Evolutionary conservation across 2,797 vertebrate species (phyloP), one percentile per base, ranked within the genome.

Genomic region (Halcyon smyrnensis): DNA sequence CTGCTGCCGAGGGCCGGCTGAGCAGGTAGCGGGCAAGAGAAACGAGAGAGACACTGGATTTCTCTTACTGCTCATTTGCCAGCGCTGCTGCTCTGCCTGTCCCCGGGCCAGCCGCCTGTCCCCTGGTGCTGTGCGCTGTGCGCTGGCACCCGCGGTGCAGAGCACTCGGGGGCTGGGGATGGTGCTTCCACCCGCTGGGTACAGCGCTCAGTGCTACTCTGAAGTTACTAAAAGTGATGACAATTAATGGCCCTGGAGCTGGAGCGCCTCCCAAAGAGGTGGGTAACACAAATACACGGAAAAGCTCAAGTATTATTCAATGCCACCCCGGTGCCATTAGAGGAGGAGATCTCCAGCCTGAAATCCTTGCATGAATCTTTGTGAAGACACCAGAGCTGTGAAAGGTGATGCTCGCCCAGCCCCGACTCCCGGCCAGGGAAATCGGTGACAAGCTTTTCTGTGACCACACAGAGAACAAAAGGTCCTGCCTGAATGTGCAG

Each of bases 61-160:
- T 56, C 75, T 89, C 48, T 51, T 43, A 7, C 32, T 30, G 15
- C 19, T 14, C 0, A 5, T 59, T 75, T 34, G 51, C 20, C 45
- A 68, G 71, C 82, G 91, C 20, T 53, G n/a, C 89, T 56, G 74
- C 82, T 64, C 36, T 45, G 53, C 8, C 0, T 2, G 59, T 17
- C 0, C 3, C 25, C 14, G 43, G 11, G 43, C 45, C 3, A 5
- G 27, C 25, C 54, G 45, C n/a, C 51, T 30, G 24, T 13, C 50
- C 51, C 59, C 27, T 36, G 11, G 60, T 27, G 63, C 48, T 24
- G 17, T 8, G 37, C 1, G 3, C 37, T 37, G 37, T 37, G 37
- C 37, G 37, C 43, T 12, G 37, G 30, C 37, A 53, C 19, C 3
- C 0, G 0, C 3, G 3, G 3, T 11, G 15, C 1, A 3, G 20